Percentiles rank a stretch among this genome's conserved stretches.
Evolutionary conservation across 2,888 invertebrate genomes (phyloP).

Genomic region (Ashinkailepas kermadecensis): DNA sequence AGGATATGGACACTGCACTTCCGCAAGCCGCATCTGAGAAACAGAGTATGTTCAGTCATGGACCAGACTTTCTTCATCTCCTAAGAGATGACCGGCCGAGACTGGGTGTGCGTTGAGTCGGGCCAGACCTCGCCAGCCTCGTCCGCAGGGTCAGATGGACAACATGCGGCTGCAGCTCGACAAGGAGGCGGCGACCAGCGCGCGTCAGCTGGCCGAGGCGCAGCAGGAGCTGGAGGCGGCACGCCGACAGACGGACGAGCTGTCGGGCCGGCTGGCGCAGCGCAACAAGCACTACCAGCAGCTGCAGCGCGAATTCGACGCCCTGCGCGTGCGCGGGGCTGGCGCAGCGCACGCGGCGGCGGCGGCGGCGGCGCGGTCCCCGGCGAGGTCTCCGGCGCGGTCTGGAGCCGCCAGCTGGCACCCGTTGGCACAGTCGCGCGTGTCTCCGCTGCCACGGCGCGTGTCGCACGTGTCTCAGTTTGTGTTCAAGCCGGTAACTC

Average conservation of each 20-base stretch:
- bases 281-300: slow-evolving; percentile 11
- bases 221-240: neutral
- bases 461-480: slow-evolving; percentile 7
- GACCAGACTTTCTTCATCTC: too few species aligned
- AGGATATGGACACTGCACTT: too few species aligned
- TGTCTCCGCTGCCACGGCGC: neutral
- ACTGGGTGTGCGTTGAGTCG: too few species aligned
- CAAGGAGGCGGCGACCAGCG: neutral
- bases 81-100: too few species aligned
- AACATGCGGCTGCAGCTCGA: neutral
- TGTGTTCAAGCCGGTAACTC: neutral
- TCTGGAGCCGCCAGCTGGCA: neutral
- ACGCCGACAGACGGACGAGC: neutral
- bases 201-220: slow-evolving; percentile 7
- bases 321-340: neutral
- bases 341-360: neutral
- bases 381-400: neutral
- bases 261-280: slow-evolving; percentile 11
- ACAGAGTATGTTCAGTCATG: too few species aligned
- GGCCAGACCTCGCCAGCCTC: too few species aligned
- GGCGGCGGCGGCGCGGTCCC: neutral
- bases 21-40: too few species aligned
- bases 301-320: slow-evolving; percentile 16
- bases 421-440: neutral
- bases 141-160: neutral